Conservation (phyloP, 2,113 vertebrate species). For the Neodon shergylaensis region DNA sequence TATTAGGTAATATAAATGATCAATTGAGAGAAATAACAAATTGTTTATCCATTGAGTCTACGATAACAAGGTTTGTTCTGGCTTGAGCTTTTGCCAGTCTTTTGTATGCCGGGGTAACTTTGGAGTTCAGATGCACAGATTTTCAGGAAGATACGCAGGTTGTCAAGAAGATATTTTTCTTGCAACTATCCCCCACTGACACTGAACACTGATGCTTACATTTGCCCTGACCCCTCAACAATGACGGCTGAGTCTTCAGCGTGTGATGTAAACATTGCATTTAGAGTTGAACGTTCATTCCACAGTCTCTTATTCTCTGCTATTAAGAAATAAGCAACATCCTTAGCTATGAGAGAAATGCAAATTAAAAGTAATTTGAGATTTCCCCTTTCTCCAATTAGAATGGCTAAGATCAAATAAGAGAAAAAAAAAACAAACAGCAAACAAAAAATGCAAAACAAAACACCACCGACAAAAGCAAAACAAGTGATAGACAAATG, state of each 20-base stretch:
- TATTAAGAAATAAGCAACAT: not conserved
- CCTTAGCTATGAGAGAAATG: not conserved
- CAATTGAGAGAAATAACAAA: not conserved
- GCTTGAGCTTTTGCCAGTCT: too few relatives aligned
- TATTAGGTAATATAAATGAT: not conserved
- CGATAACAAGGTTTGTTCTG: not conserved
- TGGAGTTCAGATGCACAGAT: not conserved
- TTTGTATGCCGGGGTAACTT: too few relatives aligned
- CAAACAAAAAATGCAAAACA: not conserved
- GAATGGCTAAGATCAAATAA: not conserved
- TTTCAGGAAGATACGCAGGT: too few relatives aligned
- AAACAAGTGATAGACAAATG: not conserved
- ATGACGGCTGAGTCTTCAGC: not conserved
- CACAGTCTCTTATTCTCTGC: not conserved
- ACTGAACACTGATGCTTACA: not conserved
- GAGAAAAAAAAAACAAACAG: not conserved
- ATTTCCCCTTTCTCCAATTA: not conserved
- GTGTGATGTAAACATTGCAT: not conserved
- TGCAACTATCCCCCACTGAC: not conserved
- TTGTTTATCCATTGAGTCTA: not conserved
- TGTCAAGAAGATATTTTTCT: not conserved
- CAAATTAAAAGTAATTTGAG: not conserved
- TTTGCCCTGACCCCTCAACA: not conserved
- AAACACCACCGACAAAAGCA: too few relatives aligned
- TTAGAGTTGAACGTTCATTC: not conserved